These are phyloP conservation scores for Grammomys surdaster DNA, from an alignment of 2,113 vertebrate genomes.

Conservation along the genomic window DNA sequence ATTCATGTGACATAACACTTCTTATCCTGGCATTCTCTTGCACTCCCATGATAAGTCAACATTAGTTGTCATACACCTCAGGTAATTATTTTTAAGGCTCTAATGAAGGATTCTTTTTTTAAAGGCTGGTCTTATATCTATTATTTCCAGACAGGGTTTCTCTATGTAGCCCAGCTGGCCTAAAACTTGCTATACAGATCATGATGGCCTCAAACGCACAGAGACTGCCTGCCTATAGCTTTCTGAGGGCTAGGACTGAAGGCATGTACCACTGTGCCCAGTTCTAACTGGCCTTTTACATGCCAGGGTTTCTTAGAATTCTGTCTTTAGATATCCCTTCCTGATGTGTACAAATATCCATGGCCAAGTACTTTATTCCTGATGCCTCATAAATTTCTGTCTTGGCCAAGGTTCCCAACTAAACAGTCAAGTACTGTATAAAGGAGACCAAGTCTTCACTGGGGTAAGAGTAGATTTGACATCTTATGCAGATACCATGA, in stretches of 20 bases:
- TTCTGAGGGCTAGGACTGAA: background rate
- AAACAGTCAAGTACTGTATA: background rate
- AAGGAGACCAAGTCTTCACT: constrained; percentile 40
- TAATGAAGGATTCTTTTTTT: background rate
- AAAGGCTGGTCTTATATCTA: background rate
- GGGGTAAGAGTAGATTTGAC: background rate
- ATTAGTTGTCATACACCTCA: background rate
- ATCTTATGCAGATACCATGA: background rate
- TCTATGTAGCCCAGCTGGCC: background rate
- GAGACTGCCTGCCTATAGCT: background rate
- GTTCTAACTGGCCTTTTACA: background rate
- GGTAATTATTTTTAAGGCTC: background rate
- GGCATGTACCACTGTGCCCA: background rate
- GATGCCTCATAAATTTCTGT: background rate
- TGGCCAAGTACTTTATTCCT: background rate
- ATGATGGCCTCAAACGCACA: background rate
- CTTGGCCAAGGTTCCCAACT: constrained; percentile 2
- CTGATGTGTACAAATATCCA: background rate
- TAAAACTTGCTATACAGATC: background rate
- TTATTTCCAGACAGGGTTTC: background rate
- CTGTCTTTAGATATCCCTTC: background rate
- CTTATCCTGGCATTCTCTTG: too few species aligned
- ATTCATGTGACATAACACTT: background rate
- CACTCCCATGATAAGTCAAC: background rate
- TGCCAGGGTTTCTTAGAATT: background rate